Evolutionary conservation across 2,888 invertebrate genomes (phyloP).

Genomic region (Byasa hedistus): DNA sequence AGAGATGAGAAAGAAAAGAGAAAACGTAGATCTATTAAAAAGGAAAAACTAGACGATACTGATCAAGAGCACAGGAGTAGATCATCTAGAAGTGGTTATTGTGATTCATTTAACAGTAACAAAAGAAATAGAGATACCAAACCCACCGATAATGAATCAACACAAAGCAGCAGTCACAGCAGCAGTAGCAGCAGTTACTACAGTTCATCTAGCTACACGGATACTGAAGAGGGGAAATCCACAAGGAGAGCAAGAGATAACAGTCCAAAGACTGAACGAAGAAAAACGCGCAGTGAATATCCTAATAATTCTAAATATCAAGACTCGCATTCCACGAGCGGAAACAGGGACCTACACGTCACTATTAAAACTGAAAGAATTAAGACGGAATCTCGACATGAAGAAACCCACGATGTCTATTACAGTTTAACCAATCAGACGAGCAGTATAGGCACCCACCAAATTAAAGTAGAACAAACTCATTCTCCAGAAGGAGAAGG

Average conservation of each 20-base stretch:
- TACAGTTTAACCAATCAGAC: too few species aligned
- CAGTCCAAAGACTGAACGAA: background rate
- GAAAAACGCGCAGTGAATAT: background rate
- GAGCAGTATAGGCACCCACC: too few species aligned
- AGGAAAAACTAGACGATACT: background rate
- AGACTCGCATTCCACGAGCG: background rate
- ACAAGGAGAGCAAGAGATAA: background rate
- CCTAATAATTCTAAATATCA: background rate
- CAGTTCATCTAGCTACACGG: background rate
- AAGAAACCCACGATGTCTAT: too few species aligned
- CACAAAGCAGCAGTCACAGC: background rate
- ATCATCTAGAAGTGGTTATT: background rate
- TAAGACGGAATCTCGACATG: background rate
- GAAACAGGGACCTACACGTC: background rate
- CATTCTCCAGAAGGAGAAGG: too few species aligned
- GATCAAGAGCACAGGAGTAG: background rate
- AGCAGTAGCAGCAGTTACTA: background rate
- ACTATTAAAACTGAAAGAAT: slow-evolving; percentile 1
- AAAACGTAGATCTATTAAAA: background rate
- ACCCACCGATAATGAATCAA: too few species aligned
- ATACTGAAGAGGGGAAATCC: background rate
- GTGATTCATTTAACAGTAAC: background rate
- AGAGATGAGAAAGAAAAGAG: background rate
- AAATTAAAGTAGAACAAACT: too few species aligned
- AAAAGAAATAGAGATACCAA: background rate